Evolutionary conservation across 2,113 vertebrate genomes (phyloP).

Genomic region (Pongo pygmaeus): DNA sequence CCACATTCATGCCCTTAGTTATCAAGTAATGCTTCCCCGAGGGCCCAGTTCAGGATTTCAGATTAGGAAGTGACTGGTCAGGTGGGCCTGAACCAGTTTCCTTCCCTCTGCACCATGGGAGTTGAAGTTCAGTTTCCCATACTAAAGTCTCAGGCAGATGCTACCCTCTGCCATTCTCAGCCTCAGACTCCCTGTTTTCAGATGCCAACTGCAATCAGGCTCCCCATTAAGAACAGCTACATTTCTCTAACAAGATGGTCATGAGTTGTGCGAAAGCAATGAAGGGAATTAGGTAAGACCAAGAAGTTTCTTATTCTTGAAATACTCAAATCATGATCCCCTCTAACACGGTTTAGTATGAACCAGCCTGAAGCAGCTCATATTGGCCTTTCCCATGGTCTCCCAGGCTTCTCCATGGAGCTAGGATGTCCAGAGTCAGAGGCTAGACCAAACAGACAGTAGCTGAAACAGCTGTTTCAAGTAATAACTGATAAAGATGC

Average conservation of each 20-base stretch:
- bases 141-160: not conserved
- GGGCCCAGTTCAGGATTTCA: too few relatives aligned
- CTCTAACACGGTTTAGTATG: not conserved
- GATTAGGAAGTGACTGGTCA: too few relatives aligned
- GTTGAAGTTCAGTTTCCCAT: not conserved
- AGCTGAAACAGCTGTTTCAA: not conserved
- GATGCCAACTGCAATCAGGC: not conserved
- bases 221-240: too few relatives aligned
- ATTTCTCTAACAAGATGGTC: too few relatives aligned
- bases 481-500: not conserved
- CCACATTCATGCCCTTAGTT: too few relatives aligned
- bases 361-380: not conserved
- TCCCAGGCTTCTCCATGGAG: not conserved
- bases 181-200: not conserved
- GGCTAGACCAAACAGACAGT: not conserved
- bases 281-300: not conserved
- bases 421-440: not conserved
- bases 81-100: not conserved
- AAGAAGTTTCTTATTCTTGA: not conserved
- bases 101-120: not conserved
- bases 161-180: not conserved
- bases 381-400: not conserved
- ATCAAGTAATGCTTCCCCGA: not conserved
- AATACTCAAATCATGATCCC: not conserved
- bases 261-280: too few relatives aligned